Conservation (phyloP, 2,797 vertebrate species). For the Enteromius trimaculatus region DNA sequence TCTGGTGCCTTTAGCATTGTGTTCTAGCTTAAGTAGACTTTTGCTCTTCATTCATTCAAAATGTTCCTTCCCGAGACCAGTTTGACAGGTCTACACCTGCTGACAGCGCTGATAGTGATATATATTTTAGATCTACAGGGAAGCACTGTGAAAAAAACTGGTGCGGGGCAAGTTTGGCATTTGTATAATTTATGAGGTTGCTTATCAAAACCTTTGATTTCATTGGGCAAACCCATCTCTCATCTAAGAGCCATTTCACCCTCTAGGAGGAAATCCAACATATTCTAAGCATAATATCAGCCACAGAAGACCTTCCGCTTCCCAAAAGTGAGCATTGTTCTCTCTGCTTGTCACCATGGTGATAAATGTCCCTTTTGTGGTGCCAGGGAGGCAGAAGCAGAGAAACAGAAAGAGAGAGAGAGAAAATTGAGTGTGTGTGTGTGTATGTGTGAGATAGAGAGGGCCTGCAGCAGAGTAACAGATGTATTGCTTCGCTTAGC, state of each 20-base stretch:
- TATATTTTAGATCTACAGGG: slow-evolving; percentile 16
- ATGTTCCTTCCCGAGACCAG: slow-evolving; percentile 17
- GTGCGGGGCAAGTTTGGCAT: slow-evolving; percentile 21
- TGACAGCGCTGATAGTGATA: slow-evolving; percentile 31
- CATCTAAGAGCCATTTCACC: slow-evolving; percentile 41
- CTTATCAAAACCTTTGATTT: slow-evolving; percentile 50
- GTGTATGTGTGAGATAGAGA: not conserved
- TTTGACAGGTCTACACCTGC: slow-evolving; percentile 9
- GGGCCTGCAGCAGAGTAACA: slow-evolving; percentile 17
- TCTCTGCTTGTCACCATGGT: slow-evolving; percentile 62
- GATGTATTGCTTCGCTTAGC: slow-evolving; percentile 44
- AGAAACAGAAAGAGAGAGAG: slow-evolving; percentile 59
- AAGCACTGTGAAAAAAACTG: slow-evolving; percentile 21
- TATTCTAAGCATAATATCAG: slow-evolving; percentile 64
- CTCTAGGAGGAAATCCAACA: slow-evolving; percentile 58
- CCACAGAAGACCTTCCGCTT: slow-evolving; percentile 63
- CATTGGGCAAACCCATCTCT: slow-evolving; percentile 37
- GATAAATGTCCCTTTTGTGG: slow-evolving; percentile 65
- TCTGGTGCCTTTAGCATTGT: slow-evolving; percentile 10
- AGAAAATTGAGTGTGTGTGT: not conserved
- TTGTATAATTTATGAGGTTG: slow-evolving; percentile 17
- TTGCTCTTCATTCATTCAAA: not conserved
- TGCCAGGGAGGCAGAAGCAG: slow-evolving; percentile 53
- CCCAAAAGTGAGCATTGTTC: slow-evolving; percentile 64
- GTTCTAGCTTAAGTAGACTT: not conserved